phyloP scores from a whole-genome alignment of 2,113 vertebrate genomes.

The Ariopsis seemanni region DNA sequence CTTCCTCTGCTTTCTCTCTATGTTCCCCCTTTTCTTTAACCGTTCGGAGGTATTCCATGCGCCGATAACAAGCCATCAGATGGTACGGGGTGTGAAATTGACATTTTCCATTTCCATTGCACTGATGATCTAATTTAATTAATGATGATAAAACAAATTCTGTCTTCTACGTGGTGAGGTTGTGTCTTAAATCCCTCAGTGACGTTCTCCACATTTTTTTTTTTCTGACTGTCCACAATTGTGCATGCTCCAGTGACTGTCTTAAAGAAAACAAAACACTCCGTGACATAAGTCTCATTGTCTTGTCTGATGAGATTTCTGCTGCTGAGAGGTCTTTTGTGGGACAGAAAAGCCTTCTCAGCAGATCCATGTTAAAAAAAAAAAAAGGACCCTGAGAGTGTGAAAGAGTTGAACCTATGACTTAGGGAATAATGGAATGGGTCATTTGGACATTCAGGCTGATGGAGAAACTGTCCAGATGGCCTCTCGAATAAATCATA shows the following conservation, averaged over 20 bases:
- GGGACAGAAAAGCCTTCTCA: constrained; percentile 41
- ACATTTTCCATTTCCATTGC: not conserved
- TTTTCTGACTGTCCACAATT: constrained; percentile 19
- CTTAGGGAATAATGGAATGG: constrained; percentile 81
- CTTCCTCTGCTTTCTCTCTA: not conserved
- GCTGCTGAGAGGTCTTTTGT: constrained; percentile 45
- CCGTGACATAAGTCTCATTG: constrained; percentile 10
- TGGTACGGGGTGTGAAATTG: not conserved
- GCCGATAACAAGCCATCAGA: not conserved
- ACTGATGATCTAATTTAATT: constrained; percentile 5
- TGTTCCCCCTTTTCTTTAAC: not conserved
- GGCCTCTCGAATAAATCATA: constrained; percentile 80
- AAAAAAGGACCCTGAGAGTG: constrained; percentile 58
- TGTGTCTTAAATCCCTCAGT: not conserved
- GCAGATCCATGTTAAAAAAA: constrained; percentile 37
- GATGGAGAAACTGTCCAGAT: constrained; percentile 80
- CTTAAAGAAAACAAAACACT: constrained; percentile 29
- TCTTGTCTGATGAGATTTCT: constrained; percentile 31
- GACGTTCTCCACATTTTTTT: constrained; percentile 2
- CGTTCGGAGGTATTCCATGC: not conserved
- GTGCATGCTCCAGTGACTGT: constrained; percentile 3
- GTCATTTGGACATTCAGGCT: constrained; percentile 75
- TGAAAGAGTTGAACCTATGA: constrained; percentile 71
- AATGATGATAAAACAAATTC: not conserved
- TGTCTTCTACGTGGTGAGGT: not conserved